A percentile compares a stretch with the other conserved stretches of the same genome.
These are phyloP conservation scores for Megathymus violae DNA, from an alignment of 1,140 invertebrate species.

Conservation along the genomic window DNA sequence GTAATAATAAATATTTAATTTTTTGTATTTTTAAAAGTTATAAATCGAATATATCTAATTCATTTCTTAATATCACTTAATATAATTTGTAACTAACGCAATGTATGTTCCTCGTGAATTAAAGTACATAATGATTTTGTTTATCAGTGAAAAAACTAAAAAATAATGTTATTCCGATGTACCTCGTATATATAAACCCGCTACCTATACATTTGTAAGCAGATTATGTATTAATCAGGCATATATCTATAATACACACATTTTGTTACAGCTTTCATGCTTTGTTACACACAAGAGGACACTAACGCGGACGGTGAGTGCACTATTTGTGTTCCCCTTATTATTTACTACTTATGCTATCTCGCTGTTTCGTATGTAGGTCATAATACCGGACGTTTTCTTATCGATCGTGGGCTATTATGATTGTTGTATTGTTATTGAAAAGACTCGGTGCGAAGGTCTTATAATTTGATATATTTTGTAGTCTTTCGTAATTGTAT, in stretches of 20 bases:
- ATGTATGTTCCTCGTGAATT: too few species aligned
- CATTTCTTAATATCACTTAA: neutral
- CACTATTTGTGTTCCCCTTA: conserved; percentile 36
- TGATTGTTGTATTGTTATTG: conserved; percentile 9
- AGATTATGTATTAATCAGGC: conserved; percentile 18
- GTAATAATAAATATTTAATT: too few species aligned
- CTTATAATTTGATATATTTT: too few species aligned
- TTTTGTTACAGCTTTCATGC: conserved; percentile 94
- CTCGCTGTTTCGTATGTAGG: conserved; percentile 72
- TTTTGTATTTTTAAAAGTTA: too few species aligned
- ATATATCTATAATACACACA: conserved; percentile 24
- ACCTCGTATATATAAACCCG: too few species aligned
- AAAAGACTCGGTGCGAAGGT: neutral
- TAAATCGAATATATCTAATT: too few species aligned
- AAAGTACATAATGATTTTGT: too few species aligned
- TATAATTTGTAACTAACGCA: neutral
- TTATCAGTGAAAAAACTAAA: too few species aligned
- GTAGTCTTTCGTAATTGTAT: conserved; percentile 8
- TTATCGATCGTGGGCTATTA: conserved; percentile 44
- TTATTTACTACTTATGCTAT: conserved; percentile 65
- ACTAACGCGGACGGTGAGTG: conserved; percentile 93
- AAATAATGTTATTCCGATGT: too few species aligned
- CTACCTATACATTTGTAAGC: conserved; percentile 14
- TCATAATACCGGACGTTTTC: conserved; percentile 49
- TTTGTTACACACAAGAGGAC: conserved; percentile 96